Base-by-base conservation (phyloP, 2,113 vertebrate genomes). In the Phalacrocorax carbo region DNA sequence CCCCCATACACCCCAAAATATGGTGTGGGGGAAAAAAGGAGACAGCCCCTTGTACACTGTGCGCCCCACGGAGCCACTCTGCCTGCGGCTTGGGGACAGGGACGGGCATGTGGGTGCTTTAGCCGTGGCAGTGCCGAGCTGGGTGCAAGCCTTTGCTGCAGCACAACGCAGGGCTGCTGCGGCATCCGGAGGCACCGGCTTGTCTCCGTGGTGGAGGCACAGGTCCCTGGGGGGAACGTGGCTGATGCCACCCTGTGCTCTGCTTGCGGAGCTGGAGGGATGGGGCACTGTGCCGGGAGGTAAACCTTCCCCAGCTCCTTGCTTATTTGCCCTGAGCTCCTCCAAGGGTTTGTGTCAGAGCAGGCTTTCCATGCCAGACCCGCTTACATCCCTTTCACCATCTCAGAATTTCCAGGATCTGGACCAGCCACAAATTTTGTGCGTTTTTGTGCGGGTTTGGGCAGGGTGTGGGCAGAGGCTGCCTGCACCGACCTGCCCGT, bases 11-110 rank as follows among this genome's bases (percentile, higher is more conserved):
- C 44, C 42, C 72, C 64, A 34, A 72, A 89, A 48, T 2, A 9
- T 0, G 15, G 1, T 6, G 55, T 66, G 66, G 70, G 66, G 70
- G 42, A 17, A 29, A 4, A 15, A 16, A n/a, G 40, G 52, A 17
- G 5, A 21, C 0, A 11, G 5, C 9, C 20, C 34, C 51, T 62
- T 0, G 0, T 4, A 3, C 36, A 1, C 12, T 1, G 7, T 0
- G 5, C 23, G 27, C 34, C 58, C 62, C 1, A 0, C 0, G 14
- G 52, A 21, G 65, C 38, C 1, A 4, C 42, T 7, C 49, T 1
- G 0, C 15, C 11, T 0, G 38, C 2, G 7, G 34, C 9, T 0
- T 3, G 36, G 44, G 73, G 42, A 38, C 0, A 0, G 87, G 66
- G n/a, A 7, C 1, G 4, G 77, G 42, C 17, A 6, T 0, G 6